Evolutionary conservation across 2,888 invertebrate species (phyloP), one percentile per base, ranked within the genome.

Genomic region (Phyllotreta striolata): DNA sequence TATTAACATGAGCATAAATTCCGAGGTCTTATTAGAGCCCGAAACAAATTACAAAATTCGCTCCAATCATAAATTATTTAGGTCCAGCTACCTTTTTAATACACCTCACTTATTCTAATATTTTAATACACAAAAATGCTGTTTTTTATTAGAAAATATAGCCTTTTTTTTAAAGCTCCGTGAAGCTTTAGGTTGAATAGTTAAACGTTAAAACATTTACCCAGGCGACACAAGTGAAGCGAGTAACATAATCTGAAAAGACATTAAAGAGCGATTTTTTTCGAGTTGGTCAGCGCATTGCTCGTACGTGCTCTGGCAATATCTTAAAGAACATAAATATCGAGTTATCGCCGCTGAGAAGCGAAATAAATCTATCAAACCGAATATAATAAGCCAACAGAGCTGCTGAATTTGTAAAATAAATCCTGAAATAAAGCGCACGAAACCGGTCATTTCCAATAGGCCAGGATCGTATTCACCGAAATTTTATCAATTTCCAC

Each of bases 301-400:
- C 69, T 63, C 60, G 69, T 66, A 69, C 72, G 72, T 70, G 72
- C 68, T 63, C 69, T 65, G 66, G 68, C 68, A 68, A 61, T 66
- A 58, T 66, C 63, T 63, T 63, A 63, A 62, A 63, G 66, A 66
- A 69, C 66, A 69, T 69, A 69, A 69, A 69, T 69, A 69, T 69
- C 68, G 52, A 52, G 65, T 69, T 69, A 69, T 69, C 68, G 68
- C 54, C 59, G 62, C 44, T 59, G 64, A 59, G 58, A 63, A 62
- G 63, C 63, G 62, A 62, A 64, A 69, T 69, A 69, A 69, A 69
- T 67, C 69, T 67, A 67, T 67, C 67, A 66, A 61, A 60, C 69
- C 67, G 57, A 69, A 69, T 66, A 69, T 69, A 69, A 68, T 64
- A 64, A 62, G 41, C 61, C 63, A 64, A 61, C 63, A 58, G 68